Evolutionary conservation across 1,140 invertebrate genomes (phyloP).

Genomic region (Micrasema minimum): DNA sequence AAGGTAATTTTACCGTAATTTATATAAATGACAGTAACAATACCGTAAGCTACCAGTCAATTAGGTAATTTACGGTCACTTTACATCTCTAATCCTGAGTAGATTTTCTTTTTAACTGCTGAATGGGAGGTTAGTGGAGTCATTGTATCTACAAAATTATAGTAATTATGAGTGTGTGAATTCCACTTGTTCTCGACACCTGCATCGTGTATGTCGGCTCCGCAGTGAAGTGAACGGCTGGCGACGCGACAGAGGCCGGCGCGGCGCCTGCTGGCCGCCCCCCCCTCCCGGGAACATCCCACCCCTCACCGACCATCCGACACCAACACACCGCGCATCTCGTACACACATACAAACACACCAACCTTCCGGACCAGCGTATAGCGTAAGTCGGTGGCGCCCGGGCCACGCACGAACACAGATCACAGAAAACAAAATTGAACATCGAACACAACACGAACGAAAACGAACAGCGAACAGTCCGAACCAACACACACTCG

Average conservation of each 20-base stretch:
- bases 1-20: too few relatives aligned
- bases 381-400: slow-evolving; percentile 44
- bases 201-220: too few relatives aligned
- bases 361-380: slow-evolving; percentile 18
- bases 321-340: neutral
- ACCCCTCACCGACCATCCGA: neutral
- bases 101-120: too few relatives aligned
- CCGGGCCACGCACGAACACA: slow-evolving; percentile 28
- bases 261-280: slow-evolving; percentile 45
- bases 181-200: too few relatives aligned
- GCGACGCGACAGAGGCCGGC: slow-evolving; percentile 45
- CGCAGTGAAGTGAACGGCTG: neutral
- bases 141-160: too few relatives aligned
- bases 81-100: too few relatives aligned
- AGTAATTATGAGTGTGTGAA: too few relatives aligned
- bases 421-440: neutral
- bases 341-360: neutral
- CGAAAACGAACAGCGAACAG: neutral
- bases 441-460: neutral
- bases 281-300: slow-evolving; percentile 22
- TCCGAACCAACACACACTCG: slow-evolving; percentile 10
- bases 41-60: too few relatives aligned
- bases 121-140: too few relatives aligned
- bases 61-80: too few relatives aligned
- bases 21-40: too few relatives aligned